Evolutionary conservation across 2,888 invertebrate genomes (phyloP).

Genomic region (Tipula unca): DNA sequence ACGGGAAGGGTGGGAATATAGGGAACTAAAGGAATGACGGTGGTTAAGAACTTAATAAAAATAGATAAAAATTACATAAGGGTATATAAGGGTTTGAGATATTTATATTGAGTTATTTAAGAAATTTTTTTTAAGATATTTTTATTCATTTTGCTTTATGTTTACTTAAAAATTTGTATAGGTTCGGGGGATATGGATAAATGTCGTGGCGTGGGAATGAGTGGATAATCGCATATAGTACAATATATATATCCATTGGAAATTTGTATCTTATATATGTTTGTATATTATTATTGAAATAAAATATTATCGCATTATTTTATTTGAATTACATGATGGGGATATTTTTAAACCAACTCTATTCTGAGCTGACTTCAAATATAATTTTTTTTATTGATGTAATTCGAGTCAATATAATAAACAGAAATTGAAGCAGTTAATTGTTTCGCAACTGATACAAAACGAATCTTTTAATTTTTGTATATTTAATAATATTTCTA

Average conservation of each 20-base stretch:
- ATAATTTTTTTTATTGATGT: background rate
- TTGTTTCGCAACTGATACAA: too few relatives aligned
- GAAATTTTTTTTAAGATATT: background rate
- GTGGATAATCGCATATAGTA: background rate
- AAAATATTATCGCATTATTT: background rate
- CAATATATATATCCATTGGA: slow-evolving; percentile 1
- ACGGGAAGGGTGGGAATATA: background rate
- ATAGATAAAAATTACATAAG: slow-evolving; percentile 8
- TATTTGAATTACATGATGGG: background rate
- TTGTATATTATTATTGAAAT: background rate
- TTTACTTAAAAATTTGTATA: background rate
- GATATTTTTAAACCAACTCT: background rate
- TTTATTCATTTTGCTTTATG: background rate
- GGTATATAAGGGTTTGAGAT: background rate
- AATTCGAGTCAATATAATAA: background rate
- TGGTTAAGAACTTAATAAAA: slow-evolving; percentile 14
- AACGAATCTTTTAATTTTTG: too few relatives aligned
- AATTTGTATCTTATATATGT: background rate
- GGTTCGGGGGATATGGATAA: background rate
- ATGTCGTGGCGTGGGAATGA: background rate
- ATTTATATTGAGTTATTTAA: slow-evolving; percentile 1
- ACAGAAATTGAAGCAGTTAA: too few relatives aligned
- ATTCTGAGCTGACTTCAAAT: background rate
- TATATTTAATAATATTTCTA: too few relatives aligned
- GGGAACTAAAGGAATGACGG: background rate